Percentiles rank a stretch among this genome's conserved stretches.
phyloP scores from a whole-genome alignment of 2,888 invertebrate species.

The Mythimna loreyi region DNA sequence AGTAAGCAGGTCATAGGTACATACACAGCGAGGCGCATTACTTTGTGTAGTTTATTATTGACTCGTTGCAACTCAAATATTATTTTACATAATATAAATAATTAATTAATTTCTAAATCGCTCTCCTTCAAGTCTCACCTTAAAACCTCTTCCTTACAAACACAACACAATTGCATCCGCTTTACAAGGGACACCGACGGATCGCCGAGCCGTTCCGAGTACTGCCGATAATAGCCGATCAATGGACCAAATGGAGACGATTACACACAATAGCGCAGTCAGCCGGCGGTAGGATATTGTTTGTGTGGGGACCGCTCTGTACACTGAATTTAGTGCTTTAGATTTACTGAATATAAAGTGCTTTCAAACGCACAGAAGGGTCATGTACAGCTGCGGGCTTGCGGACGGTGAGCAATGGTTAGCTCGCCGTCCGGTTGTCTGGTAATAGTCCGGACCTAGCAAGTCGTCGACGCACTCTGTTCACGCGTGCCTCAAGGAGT shows the following conservation, averaged over 20 bases:
- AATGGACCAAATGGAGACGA: constrained; percentile 1
- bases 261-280: constrained; percentile 9
- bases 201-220: neutral
- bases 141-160: neutral
- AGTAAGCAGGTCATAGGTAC: no score
- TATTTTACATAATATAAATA: no score
- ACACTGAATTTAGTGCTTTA: neutral
- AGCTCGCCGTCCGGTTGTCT: no score
- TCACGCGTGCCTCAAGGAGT: no score
- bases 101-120: no score
- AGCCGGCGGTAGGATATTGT: neutral
- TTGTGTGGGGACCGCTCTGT: neutral
- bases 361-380: neutral
- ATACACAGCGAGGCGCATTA: no score
- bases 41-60: no score
- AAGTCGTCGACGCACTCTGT: no score
- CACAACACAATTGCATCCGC: neutral
- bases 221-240: constrained; percentile 12
- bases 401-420: no score
- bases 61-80: no score
- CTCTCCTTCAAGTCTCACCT: no score
- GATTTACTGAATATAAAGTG: neutral
- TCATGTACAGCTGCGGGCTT: neutral
- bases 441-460: no score
- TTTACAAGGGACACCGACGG: neutral